phyloP scores from a whole-genome alignment of 2,113 vertebrate genomes.

The Hystrix cristata region DNA sequence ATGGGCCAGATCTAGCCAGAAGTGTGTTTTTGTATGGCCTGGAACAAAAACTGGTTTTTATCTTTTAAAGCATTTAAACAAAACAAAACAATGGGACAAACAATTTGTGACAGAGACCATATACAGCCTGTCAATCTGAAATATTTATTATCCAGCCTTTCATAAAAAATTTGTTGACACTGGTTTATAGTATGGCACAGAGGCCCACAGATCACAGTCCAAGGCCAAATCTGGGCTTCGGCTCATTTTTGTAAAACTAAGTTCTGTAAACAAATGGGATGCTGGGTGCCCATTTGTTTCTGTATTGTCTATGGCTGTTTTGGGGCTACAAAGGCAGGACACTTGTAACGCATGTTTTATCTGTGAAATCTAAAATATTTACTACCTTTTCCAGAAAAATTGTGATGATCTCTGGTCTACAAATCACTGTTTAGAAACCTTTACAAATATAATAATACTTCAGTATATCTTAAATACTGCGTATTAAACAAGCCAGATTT shows the following conservation, averaged over 20 bases:
- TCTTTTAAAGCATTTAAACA: constrained; percentile 25
- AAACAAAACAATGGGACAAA: background rate
- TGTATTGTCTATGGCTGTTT: background rate
- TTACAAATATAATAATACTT: constrained; percentile 42
- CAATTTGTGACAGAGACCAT: background rate
- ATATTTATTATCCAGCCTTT: background rate
- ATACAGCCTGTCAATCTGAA: background rate
- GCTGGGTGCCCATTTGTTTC: background rate
- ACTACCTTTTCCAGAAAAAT: background rate
- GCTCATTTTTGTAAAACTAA: background rate
- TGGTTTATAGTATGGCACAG: background rate
- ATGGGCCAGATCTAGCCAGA: background rate
- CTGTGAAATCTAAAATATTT: background rate
- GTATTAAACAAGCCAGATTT: constrained; percentile 1
- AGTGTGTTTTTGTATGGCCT: background rate
- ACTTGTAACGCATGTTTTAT: background rate
- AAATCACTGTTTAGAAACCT: constrained; percentile 8
- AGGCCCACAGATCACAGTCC: background rate
- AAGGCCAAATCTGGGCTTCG: background rate
- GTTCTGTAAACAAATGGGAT: background rate
- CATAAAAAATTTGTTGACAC: background rate
- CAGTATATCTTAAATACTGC: background rate
- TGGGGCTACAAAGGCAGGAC: background rate
- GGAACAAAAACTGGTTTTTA: background rate
- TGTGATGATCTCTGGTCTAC: background rate